These are phyloP conservation scores for Drosophila kanekoi DNA, from an alignment of 2,888 invertebrate genomes.

Conservation along the genomic window DNA sequence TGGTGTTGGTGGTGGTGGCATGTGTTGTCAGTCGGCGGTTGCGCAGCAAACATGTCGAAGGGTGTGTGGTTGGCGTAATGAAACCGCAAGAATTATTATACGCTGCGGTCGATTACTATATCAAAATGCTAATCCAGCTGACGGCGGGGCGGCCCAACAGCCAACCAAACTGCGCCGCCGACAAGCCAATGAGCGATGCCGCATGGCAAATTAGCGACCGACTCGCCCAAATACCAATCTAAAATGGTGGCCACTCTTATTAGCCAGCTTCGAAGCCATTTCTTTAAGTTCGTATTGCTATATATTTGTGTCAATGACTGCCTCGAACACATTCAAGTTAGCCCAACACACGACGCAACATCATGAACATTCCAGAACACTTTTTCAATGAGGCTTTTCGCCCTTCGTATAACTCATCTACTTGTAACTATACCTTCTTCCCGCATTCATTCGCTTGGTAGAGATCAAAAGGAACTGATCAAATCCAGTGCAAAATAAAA, in stretches of 20 bases:
- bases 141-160: constrained; percentile 28
- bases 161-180: constrained; percentile 64
- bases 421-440: too few relatives aligned
- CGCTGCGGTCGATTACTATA: constrained; percentile 80
- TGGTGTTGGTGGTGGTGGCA: constrained; percentile 40
- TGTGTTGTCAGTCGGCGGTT: constrained; percentile 61
- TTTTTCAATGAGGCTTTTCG: too few relatives aligned
- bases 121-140: constrained; percentile 68
- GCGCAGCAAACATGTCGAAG: constrained; percentile 64
- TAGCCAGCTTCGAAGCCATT: background rate
- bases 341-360: too few relatives aligned
- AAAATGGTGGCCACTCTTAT: constrained; percentile 36
- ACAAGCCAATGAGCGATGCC: constrained; percentile 57
- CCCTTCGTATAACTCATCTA: too few relatives aligned
- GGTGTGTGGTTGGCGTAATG: constrained; percentile 78
- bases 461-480: too few relatives aligned
- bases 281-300: too few relatives aligned
- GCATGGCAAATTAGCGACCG: constrained; percentile 8
- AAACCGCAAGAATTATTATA: constrained; percentile 83
- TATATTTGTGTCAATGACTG: too few relatives aligned
- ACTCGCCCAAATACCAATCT: background rate
- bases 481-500: too few relatives aligned
- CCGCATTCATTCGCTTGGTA: too few relatives aligned
- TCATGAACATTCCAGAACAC: too few relatives aligned
- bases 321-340: too few relatives aligned